Evolutionary conservation across 2,113 vertebrate species (phyloP).

Genomic region (cat (Felis catus)): F.catus_Fca126_mat1.0 CM031413.1:81835501-81836000

Average conservation of each 20-base stretch:
- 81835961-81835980: not conserved
- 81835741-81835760: constrained; percentile 41
- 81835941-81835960: not conserved
- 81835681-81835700: not conserved
- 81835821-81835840: not conserved
- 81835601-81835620: not conserved
- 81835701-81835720: constrained; percentile 50
- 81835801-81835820: constrained; percentile 50
- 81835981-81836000: not conserved
- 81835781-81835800: not conserved
- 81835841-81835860: constrained; percentile 5
- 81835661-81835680: constrained; percentile 46
- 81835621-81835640: not conserved
- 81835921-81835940: not conserved
- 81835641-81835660: constrained; percentile 29
- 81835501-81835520: not conserved
- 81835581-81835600: not conserved
- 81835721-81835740: not conserved
- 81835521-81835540: not conserved
- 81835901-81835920: not conserved
- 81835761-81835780: constrained; percentile 50
- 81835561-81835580: not conserved
- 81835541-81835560: not conserved
- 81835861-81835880: not conserved
- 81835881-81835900: not conserved